Conservation (phyloP, 2,888 invertebrate genomes). For the Exocentrus adspersus region DNA sequence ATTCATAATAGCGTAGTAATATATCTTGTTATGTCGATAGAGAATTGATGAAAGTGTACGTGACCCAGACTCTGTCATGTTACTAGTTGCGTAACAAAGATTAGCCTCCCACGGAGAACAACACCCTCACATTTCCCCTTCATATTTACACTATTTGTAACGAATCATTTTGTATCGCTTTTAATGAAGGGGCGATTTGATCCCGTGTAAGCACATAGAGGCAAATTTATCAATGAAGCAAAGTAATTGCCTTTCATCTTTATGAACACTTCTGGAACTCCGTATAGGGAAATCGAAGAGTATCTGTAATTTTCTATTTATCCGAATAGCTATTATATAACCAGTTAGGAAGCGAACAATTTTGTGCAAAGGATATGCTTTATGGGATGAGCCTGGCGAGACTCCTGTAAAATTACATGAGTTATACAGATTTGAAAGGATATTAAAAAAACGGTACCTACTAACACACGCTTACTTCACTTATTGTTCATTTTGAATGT, state of each 20-base stretch:
- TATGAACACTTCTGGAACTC: constrained; percentile 27
- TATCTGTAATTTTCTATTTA: no score
- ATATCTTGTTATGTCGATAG: constrained; percentile 52
- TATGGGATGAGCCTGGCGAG: no score
- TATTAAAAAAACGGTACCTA: no score
- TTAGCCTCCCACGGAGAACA: constrained; percentile 56
- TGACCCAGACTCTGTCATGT: constrained; percentile 57
- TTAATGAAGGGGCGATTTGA: constrained; percentile 56
- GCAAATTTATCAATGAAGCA: constrained; percentile 41
- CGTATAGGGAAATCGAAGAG: constrained; percentile 3
- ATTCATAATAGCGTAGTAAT: constrained; percentile 49
- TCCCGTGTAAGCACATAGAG: constrained; percentile 43
- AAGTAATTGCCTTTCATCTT: constrained; percentile 38
- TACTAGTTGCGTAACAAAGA: constrained; percentile 62
- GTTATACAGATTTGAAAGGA: no score
- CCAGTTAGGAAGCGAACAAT: no score
- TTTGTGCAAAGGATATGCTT: no score
- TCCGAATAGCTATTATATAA: no score
- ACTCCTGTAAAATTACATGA: no score
- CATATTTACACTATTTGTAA: constrained; percentile 62
- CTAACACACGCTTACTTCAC: no score
- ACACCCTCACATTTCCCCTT: constrained; percentile 53
- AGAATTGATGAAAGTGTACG: constrained; percentile 53
- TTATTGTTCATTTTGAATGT: no score
- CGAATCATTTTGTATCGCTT: constrained; percentile 62